These are phyloP conservation scores for Metacarcinus magister DNA, from an alignment of 2,888 invertebrate genomes.

Conservation along the genomic window DNA sequence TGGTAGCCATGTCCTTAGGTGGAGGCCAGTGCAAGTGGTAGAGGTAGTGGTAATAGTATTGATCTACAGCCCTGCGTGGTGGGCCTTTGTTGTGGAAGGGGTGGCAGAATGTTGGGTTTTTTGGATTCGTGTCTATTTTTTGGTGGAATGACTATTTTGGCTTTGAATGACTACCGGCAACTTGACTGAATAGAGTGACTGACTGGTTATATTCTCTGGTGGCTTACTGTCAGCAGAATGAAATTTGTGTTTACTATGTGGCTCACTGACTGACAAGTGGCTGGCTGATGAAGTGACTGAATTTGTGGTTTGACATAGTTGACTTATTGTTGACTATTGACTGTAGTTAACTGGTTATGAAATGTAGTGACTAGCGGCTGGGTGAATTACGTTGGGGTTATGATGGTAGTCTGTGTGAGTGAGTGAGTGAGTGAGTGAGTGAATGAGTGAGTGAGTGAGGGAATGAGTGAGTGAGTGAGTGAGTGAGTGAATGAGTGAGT, in stretches of 20 bases:
- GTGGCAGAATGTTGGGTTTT: background rate
- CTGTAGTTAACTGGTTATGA: too few relatives aligned
- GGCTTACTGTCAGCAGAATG: too few relatives aligned
- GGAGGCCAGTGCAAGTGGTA: background rate
- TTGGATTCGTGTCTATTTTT: background rate
- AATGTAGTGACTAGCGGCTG: background rate
- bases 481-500: background rate
- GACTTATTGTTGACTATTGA: background rate
- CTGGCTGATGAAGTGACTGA: background rate
- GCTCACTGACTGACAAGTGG: background rate
- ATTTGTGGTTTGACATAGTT: background rate
- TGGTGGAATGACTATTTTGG: background rate
- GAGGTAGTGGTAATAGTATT: background rate
- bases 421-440: too few relatives aligned
- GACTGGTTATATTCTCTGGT: background rate
- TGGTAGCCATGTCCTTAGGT: background rate
- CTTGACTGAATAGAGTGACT: too few relatives aligned
- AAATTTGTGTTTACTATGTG: background rate
- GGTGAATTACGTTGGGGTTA: background rate
- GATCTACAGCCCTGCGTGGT: background rate
- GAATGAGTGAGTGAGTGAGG: slow-evolving; percentile 15
- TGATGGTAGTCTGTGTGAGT: too few relatives aligned
- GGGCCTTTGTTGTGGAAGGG: background rate
- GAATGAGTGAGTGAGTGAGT: background rate
- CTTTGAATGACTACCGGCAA: background rate